Evolutionary conservation across 2,797 vertebrate genomes (phyloP), one percentile per base, ranked within the genome.

Genomic region (Sarcoramphus papa): DNA sequence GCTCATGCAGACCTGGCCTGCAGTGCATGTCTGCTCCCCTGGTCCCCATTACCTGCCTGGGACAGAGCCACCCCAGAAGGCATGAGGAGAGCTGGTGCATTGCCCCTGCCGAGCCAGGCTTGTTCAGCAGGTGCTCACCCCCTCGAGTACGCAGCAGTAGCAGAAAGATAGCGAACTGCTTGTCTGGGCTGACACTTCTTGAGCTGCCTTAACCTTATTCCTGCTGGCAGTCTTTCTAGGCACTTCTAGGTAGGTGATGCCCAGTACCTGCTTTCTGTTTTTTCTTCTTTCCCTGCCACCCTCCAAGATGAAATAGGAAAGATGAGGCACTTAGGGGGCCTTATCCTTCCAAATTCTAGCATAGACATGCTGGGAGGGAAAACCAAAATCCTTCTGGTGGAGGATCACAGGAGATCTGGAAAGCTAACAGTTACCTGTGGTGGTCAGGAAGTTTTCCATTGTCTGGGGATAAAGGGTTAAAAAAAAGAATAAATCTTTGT

Each of bases 1-100:
- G n/a, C 53, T 60, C 12, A 98, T 95, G 92, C 98, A 98, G 94
- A 67, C 98, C 93, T 97, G 97, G 24, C 22, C 59, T 77, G 50
- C 9, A 14, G n/a, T 53, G n/a, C 69, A 35, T 35, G 30, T 28
- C 21, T 72, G 35, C 16, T 50, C 14, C 25, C 11, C 40, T 28
- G 25, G 22, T 85, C 17, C 18, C 28, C 6, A 2, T 30, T 28
- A 27, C 14, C 35, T 59, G 33, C 27, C 40, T 12, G 22, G 40
- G 16, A 24, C 33, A 48, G 21, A 73, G 23, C 60, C 12, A 54
- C 25, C 27, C 33, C 14, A 18, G 53, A 37, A 69, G 64, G 40
- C 31, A 12, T 4, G 30, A 51, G 48, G 54, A 62, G 43, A 53
- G 17, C 25, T 57, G 43, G 10, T 17, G n/a, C 0, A 3, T 63